These are phyloP conservation scores for Phoebastria nigripes DNA, from an alignment of 2,797 vertebrate genomes.

Conservation along the genomic window DNA sequence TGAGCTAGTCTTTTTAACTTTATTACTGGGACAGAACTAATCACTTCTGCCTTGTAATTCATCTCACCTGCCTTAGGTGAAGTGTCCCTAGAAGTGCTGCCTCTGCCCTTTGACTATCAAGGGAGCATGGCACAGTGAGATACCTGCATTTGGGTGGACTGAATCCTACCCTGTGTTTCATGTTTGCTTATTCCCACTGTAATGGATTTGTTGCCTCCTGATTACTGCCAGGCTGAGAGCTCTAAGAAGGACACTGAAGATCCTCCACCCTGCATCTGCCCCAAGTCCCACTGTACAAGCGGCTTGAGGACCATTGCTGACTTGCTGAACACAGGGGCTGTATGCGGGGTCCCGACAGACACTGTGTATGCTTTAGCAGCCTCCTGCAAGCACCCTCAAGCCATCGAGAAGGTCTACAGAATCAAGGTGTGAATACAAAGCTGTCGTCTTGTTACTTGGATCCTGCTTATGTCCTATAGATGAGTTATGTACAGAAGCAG, in stretches of 20 bases:
- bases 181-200: rapidly evolving
- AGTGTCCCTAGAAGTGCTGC: background rate
- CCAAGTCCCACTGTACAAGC: slow-evolving; percentile 79
- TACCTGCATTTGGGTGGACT: rapidly evolving
- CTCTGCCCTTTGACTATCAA: background rate
- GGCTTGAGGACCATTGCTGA: slow-evolving; percentile 78
- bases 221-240: slow-evolving; percentile 7
- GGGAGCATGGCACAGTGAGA: rapidly evolving
- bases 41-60: background rate
- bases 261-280: slow-evolving; percentile 70
- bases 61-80: background rate
- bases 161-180: background rate
- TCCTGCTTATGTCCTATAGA: background rate
- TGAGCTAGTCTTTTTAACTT: background rate
- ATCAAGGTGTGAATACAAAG: slow-evolving; percentile 49
- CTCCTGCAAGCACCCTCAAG: slow-evolving; percentile 86
- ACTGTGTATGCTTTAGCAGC: slow-evolving; percentile 88
- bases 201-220: background rate
- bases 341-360: slow-evolving; percentile 88
- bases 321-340: slow-evolving; percentile 76
- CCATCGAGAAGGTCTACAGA: slow-evolving; percentile 77
- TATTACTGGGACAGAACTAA: background rate
- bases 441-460: rapidly evolving
- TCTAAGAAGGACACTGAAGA: background rate
- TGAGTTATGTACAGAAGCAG: background rate